These are phyloP conservation scores for Sander lucioperca DNA, from an alignment of 2,113 vertebrate genomes.

Conservation along the genomic window DNA sequence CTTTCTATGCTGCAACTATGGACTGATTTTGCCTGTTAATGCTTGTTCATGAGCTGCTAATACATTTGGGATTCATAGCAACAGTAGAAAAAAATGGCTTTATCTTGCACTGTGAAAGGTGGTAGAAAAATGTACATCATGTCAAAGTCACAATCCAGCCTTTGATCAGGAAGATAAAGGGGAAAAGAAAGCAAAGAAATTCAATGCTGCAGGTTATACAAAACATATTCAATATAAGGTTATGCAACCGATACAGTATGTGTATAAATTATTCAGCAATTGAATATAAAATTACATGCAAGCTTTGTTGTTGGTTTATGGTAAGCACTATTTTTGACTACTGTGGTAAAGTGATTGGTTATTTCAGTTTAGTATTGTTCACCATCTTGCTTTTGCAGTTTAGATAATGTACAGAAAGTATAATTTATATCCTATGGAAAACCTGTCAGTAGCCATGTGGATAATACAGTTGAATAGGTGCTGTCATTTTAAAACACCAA, in stretches of 20 bases:
- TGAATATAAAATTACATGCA: slow-evolving; percentile 5
- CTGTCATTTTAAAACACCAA: slow-evolving; percentile 27
- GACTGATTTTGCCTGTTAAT: slow-evolving; percentile 32
- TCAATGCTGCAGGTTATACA: slow-evolving; percentile 22
- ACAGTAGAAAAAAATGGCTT: slow-evolving; percentile 26
- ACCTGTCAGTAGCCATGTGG: neutral
- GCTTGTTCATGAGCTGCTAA: slow-evolving; percentile 20
- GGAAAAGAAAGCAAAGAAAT: neutral
- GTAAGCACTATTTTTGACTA: neutral
- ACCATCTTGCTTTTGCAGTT: neutral
- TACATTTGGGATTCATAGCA: slow-evolving; percentile 37
- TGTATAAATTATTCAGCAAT: slow-evolving; percentile 38
- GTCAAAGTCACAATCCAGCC: slow-evolving; percentile 34
- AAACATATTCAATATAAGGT: slow-evolving; percentile 28
- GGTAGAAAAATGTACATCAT: slow-evolving; percentile 32
- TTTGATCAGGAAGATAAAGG: slow-evolving; percentile 46
- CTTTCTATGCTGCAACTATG: slow-evolving; percentile 19
- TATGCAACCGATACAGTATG: slow-evolving; percentile 5
- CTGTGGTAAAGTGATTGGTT: slow-evolving; percentile 10
- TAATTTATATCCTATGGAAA: neutral
- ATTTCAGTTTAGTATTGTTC: slow-evolving; percentile 1
- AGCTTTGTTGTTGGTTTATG: slow-evolving; percentile 11
- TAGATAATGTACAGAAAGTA: neutral
- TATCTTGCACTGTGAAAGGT: slow-evolving; percentile 18
- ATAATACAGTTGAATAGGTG: neutral